Conservation (phyloP, 2,113 vertebrate species). For the Ovis canadensis region DNA sequence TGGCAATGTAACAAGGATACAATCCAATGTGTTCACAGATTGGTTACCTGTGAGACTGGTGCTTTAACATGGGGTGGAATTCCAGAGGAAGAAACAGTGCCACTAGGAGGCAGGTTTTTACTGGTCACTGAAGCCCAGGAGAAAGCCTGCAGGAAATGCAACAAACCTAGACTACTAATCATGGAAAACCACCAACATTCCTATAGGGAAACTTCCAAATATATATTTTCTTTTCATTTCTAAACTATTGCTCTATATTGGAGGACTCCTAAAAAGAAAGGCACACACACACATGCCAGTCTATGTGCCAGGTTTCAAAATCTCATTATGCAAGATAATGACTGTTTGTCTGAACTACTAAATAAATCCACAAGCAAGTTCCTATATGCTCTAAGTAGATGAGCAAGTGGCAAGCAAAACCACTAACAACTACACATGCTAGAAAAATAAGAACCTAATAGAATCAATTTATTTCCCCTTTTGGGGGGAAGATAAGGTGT, state of each 20-base stretch:
- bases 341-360: background rate
- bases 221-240: slow-evolving; percentile 74
- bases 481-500: slow-evolving; percentile 18
- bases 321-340: slow-evolving; percentile 59
- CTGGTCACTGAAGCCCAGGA: slow-evolving; percentile 99
- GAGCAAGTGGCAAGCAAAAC: slow-evolving; percentile 65
- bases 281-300: slow-evolving; percentile 74
- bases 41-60: slow-evolving; percentile 95
- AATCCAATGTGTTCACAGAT: slow-evolving; percentile 85
- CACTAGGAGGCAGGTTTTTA: slow-evolving; percentile 98
- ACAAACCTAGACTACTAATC: slow-evolving; percentile 86
- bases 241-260: slow-evolving; percentile 53
- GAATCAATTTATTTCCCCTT: slow-evolving; percentile 40
- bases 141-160: slow-evolving; percentile 93
- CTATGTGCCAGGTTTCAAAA: slow-evolving; percentile 60
- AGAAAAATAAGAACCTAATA: slow-evolving; percentile 51
- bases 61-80: slow-evolving; percentile 97
- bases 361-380: slow-evolving; percentile 55
- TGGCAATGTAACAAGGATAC: slow-evolving; percentile 84
- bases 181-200: slow-evolving; percentile 83
- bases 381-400: slow-evolving; percentile 49
- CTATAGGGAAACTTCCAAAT: slow-evolving; percentile 80
- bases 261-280: slow-evolving; percentile 66
- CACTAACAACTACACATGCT: slow-evolving; percentile 58
- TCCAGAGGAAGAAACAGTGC: slow-evolving; percentile 94